These are phyloP conservation scores for Rynchops niger DNA, from an alignment of 2,113 vertebrate genomes.

Conservation along the genomic window DNA sequence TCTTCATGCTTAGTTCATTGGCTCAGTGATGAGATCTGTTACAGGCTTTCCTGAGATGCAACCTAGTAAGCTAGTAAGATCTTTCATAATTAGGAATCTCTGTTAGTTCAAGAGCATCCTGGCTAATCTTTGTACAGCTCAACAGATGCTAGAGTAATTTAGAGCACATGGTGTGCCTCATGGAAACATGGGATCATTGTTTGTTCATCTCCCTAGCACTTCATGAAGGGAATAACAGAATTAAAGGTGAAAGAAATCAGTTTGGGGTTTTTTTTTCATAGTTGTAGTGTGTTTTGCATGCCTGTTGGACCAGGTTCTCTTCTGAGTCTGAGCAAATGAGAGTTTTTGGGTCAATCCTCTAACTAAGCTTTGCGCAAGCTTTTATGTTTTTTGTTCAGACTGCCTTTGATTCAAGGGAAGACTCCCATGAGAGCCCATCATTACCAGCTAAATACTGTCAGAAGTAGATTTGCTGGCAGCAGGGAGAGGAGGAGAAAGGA, in stretches of 20 bases:
- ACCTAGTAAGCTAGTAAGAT: not conserved
- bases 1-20: not conserved
- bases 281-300: not conserved
- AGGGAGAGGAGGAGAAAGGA: not conserved
- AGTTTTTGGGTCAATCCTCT: not conserved
- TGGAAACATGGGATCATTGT: not conserved
- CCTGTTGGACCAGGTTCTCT: not conserved
- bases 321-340: not conserved
- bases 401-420: not conserved
- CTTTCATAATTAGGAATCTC: not conserved
- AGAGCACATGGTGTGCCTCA: not conserved
- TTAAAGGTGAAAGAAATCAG: not conserved
- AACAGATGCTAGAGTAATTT: not conserved
- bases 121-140: not conserved
- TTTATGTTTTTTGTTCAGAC: not conserved
- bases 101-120: not conserved
- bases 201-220: not conserved
- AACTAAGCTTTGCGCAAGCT: not conserved
- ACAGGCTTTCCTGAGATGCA: not conserved
- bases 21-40: not conserved
- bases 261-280: not conserved
- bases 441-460: not conserved
- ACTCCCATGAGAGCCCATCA: not conserved
- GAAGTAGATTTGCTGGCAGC: not conserved
- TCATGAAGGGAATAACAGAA: not conserved